Base-by-base conservation (phyloP, 2,888 invertebrate genomes). In the Xanthorhoe designata region DNA sequence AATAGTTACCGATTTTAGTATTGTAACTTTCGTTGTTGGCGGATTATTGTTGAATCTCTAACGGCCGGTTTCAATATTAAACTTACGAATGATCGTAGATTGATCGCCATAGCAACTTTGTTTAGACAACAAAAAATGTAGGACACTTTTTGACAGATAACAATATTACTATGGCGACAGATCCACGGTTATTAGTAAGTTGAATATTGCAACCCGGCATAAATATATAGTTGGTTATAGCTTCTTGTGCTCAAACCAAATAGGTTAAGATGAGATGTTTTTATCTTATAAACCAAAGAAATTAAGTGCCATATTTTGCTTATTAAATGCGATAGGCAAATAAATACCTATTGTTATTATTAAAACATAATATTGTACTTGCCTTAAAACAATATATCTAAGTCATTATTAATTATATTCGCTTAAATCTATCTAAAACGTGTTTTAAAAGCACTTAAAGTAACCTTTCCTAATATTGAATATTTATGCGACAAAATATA, bases 231-330 rank as follows among this genome's bases (percentile, higher is more conserved):
- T 15, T 51, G 50, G 19, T 38, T 51, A 18, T 50, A 19, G 59
- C 51, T 52, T 59, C 10, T 19, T 51, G 51, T 59, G 59, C 59
- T 59, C 59, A 59, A 59, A 49, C 57, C 29, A 51, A 38, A 58
- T 35, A 59, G 18, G 49, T n/a, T 59, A 59, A 59, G 17, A 56
- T n/a, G n/a, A n/a, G n/a, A n/a, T n/a, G n/a, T n/a, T 15, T 57
- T 24, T 5, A 24, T 13, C 38, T 42, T 2, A 13, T 13, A 5
- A 13, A 13, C 13, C 3, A 13, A 10, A 42, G 4, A 42, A 13
- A 42, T 10, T 32, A 6, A 7, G 38, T 42, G 13, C 2, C 38
- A 42, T 38, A 38, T 42, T 42, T 42, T 42, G 13, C 13, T 10
- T 13, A 13, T 2, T 13, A n/a, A n/a, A 5, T 9, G 35, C 35